Base-by-base conservation (phyloP, 2,888 invertebrate species). In the Cabera pusaria region DNA sequence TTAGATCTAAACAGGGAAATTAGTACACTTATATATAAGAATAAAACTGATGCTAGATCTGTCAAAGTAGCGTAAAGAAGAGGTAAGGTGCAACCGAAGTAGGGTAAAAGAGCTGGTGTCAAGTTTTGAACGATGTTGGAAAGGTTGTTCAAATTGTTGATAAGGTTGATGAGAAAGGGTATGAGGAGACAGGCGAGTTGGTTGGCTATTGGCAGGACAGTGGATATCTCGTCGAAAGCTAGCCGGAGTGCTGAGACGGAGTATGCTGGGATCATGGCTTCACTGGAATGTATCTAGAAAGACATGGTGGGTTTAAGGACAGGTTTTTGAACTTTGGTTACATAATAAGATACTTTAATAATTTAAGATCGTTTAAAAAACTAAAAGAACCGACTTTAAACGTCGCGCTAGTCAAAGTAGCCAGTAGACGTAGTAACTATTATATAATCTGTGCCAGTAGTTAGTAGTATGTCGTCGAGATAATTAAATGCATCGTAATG, bases 91-190 rank as follows among this genome's bases (percentile, higher is more conserved):
- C 88, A 87, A 0, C 87, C 88, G 6, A 88, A 88, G 36, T 87
- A 87, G 0, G 87, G 88, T 0, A 88, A 21, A 0, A 87, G 38
- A 0, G 88, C 87, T 7, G 87, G 87, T 0, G 87, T 88, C 1
- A 88, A 34, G 28, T 88, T 88, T 27, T 87, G 87, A 0, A 88
- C 82, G 0, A 88, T 87, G 22, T 88, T 88, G 0, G 87, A 87
- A 0, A 88, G 24, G 26, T 87, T 87, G 42, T 88, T 87, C 1
- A 88, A 32, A 26, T 88, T 88, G 35, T 87, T 88, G 23, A 88
- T 86, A 0, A 88, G 45, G 52, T 87, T 87, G 5, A 86, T 77
- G 0, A 88, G 50, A 55, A 88, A 88, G 0, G 87, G 87, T 5
- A 88, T 56, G 0, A 88, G 58, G 0, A 87, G 71, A 11, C 77